Percentiles rank a stretch among this genome's conserved stretches.
phyloP scores from a whole-genome alignment of 2,113 vertebrate species.

The Cyprinus carpio region DNA sequence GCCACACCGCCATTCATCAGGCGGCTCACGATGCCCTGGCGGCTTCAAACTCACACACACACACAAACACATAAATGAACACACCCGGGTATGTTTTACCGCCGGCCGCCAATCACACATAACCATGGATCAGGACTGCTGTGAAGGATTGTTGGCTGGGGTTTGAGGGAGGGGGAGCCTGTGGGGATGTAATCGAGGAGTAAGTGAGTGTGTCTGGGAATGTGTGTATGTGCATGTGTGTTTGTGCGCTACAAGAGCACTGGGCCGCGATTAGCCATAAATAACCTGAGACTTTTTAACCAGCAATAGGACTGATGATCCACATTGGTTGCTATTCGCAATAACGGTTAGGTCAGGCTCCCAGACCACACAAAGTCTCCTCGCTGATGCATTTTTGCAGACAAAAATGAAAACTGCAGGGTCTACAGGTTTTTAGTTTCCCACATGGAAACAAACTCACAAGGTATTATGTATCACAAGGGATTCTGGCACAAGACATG shows the following conservation, averaged over 20 bases:
- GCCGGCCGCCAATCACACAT: constrained; percentile 72
- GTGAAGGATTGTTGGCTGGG: constrained; percentile 31
- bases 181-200: constrained; percentile 38
- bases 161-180: constrained; percentile 31
- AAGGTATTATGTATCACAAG: neutral
- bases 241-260: neutral
- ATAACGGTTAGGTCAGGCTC: neutral
- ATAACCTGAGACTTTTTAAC: constrained; percentile 7
- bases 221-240: constrained; percentile 13
- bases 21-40: constrained; percentile 50
- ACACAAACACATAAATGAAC: constrained; percentile 61
- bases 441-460: neutral
- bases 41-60: constrained; percentile 27
- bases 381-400: neutral
- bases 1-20: constrained; percentile 75
- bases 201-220: constrained; percentile 30
- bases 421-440: neutral
- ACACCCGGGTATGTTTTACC: constrained; percentile 78
- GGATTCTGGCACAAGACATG: neutral
- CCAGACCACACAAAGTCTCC: neutral
- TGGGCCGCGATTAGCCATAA: neutral
- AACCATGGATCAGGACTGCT: constrained; percentile 58
- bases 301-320: neutral
- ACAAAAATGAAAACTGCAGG: neutral
- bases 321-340: constrained; percentile 1